Evolutionary conservation across 2,888 invertebrate genomes (phyloP).

Genomic region (Gisinianus flammeolus): DNA sequence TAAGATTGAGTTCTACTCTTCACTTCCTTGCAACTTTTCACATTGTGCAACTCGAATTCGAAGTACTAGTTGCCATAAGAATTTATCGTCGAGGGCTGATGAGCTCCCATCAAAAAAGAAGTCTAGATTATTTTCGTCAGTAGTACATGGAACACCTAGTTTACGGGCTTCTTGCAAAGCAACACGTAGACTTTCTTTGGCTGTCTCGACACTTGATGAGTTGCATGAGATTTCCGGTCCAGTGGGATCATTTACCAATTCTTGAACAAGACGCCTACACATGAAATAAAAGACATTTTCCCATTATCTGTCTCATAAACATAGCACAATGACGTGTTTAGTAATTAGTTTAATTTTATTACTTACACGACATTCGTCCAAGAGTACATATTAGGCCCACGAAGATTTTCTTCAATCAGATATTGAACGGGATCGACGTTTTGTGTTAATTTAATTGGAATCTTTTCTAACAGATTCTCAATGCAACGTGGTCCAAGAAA

Average conservation of each 20-base stretch:
- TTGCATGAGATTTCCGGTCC: not conserved
- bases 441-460: conserved; percentile 25
- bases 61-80: conserved; percentile 24
- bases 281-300: not conserved
- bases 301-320: too few relatives aligned
- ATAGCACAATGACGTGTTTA: too few relatives aligned
- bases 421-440: conserved; percentile 31
- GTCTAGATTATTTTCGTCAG: not conserved
- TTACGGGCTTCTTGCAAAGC: conserved; percentile 27
- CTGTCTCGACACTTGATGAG: conserved; percentile 11
- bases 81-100: conserved; percentile 22
- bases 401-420: conserved; percentile 31
- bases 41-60: conserved; percentile 21
- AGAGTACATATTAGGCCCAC: conserved; percentile 15
- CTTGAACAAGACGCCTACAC: conserved; percentile 21
- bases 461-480: not conserved
- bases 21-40: conserved; percentile 15
- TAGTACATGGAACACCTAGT: conserved; percentile 13
- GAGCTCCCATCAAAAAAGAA: conserved; percentile 15
- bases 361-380: conserved; percentile 39
- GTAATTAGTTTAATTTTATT: not conserved
- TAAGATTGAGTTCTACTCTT: conserved; percentile 13
- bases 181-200: conserved; percentile 9
- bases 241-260: conserved; percentile 2
- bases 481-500: conserved; percentile 9